phyloP scores from a whole-genome alignment of 2,888 invertebrate species.

The Caenorhabditis sp. region DNA sequence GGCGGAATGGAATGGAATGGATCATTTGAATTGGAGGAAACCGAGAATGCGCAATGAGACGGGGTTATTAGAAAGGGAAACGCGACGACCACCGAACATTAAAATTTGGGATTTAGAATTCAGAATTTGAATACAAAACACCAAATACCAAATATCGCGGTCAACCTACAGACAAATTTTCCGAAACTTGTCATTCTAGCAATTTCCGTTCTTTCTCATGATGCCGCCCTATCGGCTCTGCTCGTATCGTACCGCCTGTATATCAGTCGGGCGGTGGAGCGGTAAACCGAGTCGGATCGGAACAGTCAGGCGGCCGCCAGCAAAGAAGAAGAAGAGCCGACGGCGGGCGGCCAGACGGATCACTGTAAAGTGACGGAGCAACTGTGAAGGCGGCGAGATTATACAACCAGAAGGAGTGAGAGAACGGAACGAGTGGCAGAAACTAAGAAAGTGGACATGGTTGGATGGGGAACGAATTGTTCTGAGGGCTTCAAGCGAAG shows the following conservation, averaged over 20 bases:
- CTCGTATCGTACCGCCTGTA: conserved; percentile 22
- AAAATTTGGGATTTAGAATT: not conserved
- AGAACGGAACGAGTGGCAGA: conserved; percentile 4
- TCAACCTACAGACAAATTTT: too few species aligned
- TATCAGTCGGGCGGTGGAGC: conserved; percentile 25
- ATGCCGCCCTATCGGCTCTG: conserved; percentile 4
- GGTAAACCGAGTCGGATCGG: conserved; percentile 42
- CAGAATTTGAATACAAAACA: not conserved
- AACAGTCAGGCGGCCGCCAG: conserved; percentile 4
- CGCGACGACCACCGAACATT: too few species aligned
- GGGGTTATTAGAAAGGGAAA: conserved; percentile 3
- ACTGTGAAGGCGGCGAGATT: not conserved
- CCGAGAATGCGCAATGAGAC: not conserved
- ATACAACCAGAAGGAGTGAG: conserved; percentile 4
- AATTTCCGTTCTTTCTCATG: not conserved
- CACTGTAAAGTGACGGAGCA: conserved; percentile 22
- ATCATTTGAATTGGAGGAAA: conserved; percentile 7
- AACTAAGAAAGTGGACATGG: conserved; percentile 1
- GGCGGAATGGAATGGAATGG: too few species aligned
- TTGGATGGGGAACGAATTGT: not conserved
- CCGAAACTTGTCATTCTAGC: too few species aligned
- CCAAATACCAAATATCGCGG: too few species aligned
- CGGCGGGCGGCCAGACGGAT: conserved; percentile 8
- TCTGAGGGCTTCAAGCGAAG: too few species aligned
- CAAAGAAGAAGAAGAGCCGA: too few species aligned